A percentile compares a stretch with the other conserved stretches of the same genome.
Conservation (phyloP, 1,140 invertebrate genomes). For the Globodera ellingtonae region DNA sequence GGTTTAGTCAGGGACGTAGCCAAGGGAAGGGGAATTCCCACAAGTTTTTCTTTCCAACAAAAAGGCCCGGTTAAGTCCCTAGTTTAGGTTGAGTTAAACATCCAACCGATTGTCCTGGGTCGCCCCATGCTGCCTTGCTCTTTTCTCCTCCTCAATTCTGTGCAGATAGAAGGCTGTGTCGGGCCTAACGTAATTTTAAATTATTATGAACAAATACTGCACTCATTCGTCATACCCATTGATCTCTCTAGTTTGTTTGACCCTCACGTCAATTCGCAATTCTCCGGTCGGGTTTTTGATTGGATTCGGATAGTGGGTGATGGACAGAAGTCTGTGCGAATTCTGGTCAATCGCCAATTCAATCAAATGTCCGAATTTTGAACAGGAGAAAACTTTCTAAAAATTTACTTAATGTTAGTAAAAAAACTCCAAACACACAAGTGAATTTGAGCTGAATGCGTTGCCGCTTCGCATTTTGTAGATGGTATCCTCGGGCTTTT, state of each 20-base stretch:
- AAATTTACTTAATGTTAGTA: conserved; percentile 18
- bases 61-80: not conserved
- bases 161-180: conserved; percentile 61
- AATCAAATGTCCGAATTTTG: conserved; percentile 53
- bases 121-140: conserved; percentile 60
- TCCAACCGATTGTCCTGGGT: conserved; percentile 53
- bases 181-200: conserved; percentile 40
- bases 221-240: conserved; percentile 12
- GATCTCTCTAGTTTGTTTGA: conserved; percentile 19
- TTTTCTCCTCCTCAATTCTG: conserved; percentile 59
- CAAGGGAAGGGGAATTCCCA: not conserved
- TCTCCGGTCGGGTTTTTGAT: conserved; percentile 26
- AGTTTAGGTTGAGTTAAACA: conserved; percentile 8
- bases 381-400: conserved; percentile 50
- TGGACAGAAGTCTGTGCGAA: conserved; percentile 46
- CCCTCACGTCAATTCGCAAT: conserved; percentile 41
- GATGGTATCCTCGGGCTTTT: not conserved
- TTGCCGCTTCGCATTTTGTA: conserved; percentile 35
- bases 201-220: conserved; percentile 28
- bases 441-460: conserved; percentile 20
- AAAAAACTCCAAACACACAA: conserved; percentile 26
- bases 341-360: conserved; percentile 54
- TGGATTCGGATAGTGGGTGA: conserved; percentile 56
- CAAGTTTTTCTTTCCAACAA: conserved; percentile 12
- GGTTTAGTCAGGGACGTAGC: conserved; percentile 19